Evolutionary conservation across 2,888 invertebrate genomes (phyloP), one percentile per base, ranked within the genome.

Genomic region (Rhingia campestris): DNA sequence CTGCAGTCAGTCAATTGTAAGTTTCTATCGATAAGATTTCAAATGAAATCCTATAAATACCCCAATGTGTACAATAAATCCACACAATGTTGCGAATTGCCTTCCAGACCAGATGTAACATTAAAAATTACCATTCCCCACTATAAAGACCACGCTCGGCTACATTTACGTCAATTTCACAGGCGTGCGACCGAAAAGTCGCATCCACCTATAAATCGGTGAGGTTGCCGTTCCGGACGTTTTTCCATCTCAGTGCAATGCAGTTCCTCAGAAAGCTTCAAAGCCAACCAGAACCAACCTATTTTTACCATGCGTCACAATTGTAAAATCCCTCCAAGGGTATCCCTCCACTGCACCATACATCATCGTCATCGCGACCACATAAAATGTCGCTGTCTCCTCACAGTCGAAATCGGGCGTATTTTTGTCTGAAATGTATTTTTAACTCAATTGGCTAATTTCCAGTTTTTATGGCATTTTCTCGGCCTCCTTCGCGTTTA

Each of bases 361-460:
- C 49, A 72, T 51, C 61, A 49, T 54, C 35, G 45, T 53, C 49
- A 10, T 59, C 67, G 9, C 43, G n/a, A 56, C 49, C 61, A 61
- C 63, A 64, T 58, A 37, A 37, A 64, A 32, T 72, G 58, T 70
- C 30, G 43, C 6, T 56, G 49, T 45, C 41, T 33, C 47, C 37
- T 41, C 33, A 22, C 22, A 22, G 22, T 22, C 22, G 22, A 22
- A 22, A 2, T 61, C 12, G 14, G 54, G 30, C 22, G 47, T 69
- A 70, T 70, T 77, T 77, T 70, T 59, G n/a, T 66, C 39, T 22
- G 14, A 39, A 14, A 66, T 37, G 5, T 79, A 79, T 79, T 73
- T 79, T 79, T 73, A 73, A 4, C 51, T 72, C 43, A 77, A 35
- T 69, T 64, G 77, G 72, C 66, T 64, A 39, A 39, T 66, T 61